Base-by-base conservation (phyloP, 2,797 vertebrate genomes). In the Sebastes wilsoni region DNA sequence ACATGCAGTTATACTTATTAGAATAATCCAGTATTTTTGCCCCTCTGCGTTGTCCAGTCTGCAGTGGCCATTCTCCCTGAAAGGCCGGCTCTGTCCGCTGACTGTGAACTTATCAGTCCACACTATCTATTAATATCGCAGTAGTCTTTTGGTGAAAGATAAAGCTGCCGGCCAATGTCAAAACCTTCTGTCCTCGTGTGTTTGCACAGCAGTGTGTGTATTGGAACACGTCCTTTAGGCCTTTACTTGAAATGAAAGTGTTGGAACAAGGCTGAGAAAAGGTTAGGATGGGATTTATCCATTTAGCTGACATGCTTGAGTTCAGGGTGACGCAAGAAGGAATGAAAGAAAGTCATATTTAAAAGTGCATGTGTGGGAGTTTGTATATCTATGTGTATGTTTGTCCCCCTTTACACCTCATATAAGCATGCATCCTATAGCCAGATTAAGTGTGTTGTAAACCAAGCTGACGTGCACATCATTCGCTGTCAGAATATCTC, bases 121-220 rank as follows among this genome's bases (percentile, higher is more conserved):
- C 64, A 22, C 75, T 5, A 60, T 81, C 70, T 81, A 52, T 79
- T 79, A 81, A 77, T 74, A 77, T 77, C 70, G 58, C 59, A 6
- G 65, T 14, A 10, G 58, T 72, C 76, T 79, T 77, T 70, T 72
- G 54, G 60, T 81, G 58, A 67, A 75, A 80, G 66, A 79, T 70
- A 36, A 79, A 87, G 78, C 81, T 20, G 4, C 11, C 1, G n/a
- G 73, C 46, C 46, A 72, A 8, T 80, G 81, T 85, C 72, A 79
- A 28, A 84, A 42, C 52, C 62, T 64, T 42, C 20, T 18, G 52
- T 73, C 61, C 52, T 72, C 10, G 66, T 54, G 65, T 58, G 56
- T 54, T 4, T 54, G n/a, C 12, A 9, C 22, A 58, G 55, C 13
- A 54, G 23, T 55, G 54, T 80, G 55, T 70, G 69, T 62, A 5